Conservation (phyloP, 2,113 vertebrate species). For the Ophthalmotilapia sp. region DNA sequence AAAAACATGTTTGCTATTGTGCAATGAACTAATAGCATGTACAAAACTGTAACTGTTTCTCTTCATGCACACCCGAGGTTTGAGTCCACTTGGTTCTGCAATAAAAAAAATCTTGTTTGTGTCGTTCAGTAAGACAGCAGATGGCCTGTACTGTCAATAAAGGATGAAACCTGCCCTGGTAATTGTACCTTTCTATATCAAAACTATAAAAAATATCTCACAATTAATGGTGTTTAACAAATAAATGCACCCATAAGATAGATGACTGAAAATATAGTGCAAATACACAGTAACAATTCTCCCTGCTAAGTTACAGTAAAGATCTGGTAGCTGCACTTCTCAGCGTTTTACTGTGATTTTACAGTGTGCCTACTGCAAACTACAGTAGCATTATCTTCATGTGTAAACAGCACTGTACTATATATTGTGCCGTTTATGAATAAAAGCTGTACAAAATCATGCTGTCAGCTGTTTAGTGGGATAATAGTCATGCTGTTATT, state of each 20-base stretch:
- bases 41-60: background rate
- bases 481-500: background rate
- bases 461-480: accelerated
- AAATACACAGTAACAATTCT: background rate
- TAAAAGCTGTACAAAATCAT: background rate
- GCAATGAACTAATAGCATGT: background rate
- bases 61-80: background rate
- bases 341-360: background rate
- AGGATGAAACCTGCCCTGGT: background rate
- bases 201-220: background rate
- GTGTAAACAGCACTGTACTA: background rate
- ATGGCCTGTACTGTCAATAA: background rate
- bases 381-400: background rate
- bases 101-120: background rate
- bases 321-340: background rate
- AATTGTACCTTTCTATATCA: background rate
- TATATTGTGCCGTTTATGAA: accelerated
- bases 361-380: background rate
- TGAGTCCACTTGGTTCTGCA: background rate
- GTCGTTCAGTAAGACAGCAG: background rate
- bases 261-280: background rate
- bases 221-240: background rate
- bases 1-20: background rate
- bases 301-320: background rate
- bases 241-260: background rate